Evolutionary conservation across 2,797 vertebrate genomes (phyloP), one percentile per base, ranked within the genome.

Genomic region (Cossypha dichroa): DNA sequence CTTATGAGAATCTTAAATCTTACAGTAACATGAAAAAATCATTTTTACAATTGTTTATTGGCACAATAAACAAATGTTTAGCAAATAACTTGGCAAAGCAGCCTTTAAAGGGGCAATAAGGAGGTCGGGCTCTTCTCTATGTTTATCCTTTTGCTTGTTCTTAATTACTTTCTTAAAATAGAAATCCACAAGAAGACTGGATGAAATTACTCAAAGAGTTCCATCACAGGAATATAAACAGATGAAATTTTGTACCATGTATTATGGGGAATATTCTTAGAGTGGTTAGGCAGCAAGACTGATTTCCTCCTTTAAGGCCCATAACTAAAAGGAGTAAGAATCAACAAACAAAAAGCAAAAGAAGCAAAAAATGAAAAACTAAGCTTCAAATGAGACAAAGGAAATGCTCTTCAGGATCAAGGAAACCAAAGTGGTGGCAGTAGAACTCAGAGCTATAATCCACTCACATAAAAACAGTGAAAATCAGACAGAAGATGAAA

Each of bases 401-500:
- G 67, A 92, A 88, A 88, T 2, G 1, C 16, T 91, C 78, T 84
- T 88, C 1, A 11, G 40, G 85, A 95, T 90, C 51, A 95, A 94
- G 75, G 68, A 95, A 94, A 92, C 41, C 8, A 45, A 93, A 88
- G 62, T 49, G 62, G 68, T 52, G 29, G 69, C 51, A 93, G 46
- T 11, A 78, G 68, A 81, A 91, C 43, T 21, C 40, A 41, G 49
- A 95, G 66, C 43, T 74, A 81, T 29, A 94, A 88, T 84, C 62
- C 55, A 69, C 66, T 94, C 76, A 73, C n/a, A 89, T 51, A 76
- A 86, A 90, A 82, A 7, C 49, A 92, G 43, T 52, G 38, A 96
- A 95, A 94, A 90, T 88, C 79, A 92, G 45, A 81, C 38, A 73
- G 56, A 72, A 90, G 77, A 95, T 29, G 79, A 91, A 95, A 78